Percentiles rank a stretch among this genome's conserved stretches.
Conservation (phyloP, 2,888 invertebrate species). For the Trimorus sp. region DNA sequence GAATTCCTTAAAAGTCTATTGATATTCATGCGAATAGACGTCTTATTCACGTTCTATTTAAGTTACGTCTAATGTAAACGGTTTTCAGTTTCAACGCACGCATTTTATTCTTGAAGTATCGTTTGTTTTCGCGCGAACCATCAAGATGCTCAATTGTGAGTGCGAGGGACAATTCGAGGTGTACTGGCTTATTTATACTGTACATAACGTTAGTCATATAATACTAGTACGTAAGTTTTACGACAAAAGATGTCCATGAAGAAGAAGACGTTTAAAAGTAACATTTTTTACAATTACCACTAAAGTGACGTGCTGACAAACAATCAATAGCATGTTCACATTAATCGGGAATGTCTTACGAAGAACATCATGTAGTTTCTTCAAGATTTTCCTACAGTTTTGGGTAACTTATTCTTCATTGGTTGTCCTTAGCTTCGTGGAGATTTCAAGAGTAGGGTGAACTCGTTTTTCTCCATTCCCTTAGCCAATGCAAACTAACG, state of each 20-base stretch:
- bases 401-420: too few species aligned
- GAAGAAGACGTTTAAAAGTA: neutral
- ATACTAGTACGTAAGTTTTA: constrained; percentile 29
- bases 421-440: too few species aligned
- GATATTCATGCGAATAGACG: constrained; percentile 42
- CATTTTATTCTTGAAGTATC: constrained; percentile 32
- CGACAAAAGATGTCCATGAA: constrained; percentile 44
- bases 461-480: too few species aligned
- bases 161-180: constrained; percentile 62
- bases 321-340: too few species aligned
- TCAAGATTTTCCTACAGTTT: too few species aligned
- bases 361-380: too few species aligned
- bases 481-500: too few species aligned
- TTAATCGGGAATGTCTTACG: too few species aligned
- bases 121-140: constrained; percentile 14
- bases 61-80: constrained; percentile 37
- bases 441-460: too few species aligned
- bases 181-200: constrained; percentile 68
- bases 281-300: too few species aligned
- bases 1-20: constrained; percentile 38
- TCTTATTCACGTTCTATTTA: constrained; percentile 44
- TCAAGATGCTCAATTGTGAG: constrained; percentile 64
- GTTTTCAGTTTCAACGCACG: constrained; percentile 39
- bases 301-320: too few species aligned
- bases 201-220: constrained; percentile 63